Evolutionary conservation across 2,888 invertebrate genomes (phyloP), one percentile per base, ranked within the genome.

Genomic region (Leptinotarsa haldemani): DNA sequence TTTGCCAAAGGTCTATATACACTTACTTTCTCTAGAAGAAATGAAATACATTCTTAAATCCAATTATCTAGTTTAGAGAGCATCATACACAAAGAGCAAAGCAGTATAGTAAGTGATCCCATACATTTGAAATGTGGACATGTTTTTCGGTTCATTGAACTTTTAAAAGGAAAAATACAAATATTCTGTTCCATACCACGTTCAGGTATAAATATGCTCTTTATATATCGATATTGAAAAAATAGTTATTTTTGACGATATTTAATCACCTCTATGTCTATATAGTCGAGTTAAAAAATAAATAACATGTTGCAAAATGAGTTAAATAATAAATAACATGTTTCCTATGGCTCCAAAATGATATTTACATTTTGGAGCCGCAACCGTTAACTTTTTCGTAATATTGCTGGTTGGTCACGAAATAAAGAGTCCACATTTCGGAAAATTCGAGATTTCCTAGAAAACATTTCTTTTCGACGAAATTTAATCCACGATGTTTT

Each of bases 271-370:
- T 71, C 71, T 72, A 71, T 66, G 75, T 74, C 71, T 71, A 71
- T 52, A 66, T 73, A 61, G 61, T 65, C 52, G 69, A 70, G 66
- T 73, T 71, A 74, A 77, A 74, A 61, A 76, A 77, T 77, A 77
- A 77, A 74, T 75, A 75, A 70, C 69, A 71, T 74, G 58, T 66
- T 75, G 65, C 56, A 40, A 50, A 30, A 53, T 40, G 61, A 61
- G n/a, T 73, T 73, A 74, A 77, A 74, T 67, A 76, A 77, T 77
- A 77, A 77, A 74, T 75, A 75, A 70, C 69, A 71, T 74, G 58
- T 65, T 75, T 71, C 64, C 52, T 58, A 15, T 65, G 80, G 81
- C 80, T 77, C 80, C 80, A 77, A 80, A 80, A 79, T 75, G 77
- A 48, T 63, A 22, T 13, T 20, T 58, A 68, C 78, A 77, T 74